phyloP scores from a whole-genome alignment of 53 echinoderm and acorn worm genomes.

The Glandiceps talaboti region DNA sequence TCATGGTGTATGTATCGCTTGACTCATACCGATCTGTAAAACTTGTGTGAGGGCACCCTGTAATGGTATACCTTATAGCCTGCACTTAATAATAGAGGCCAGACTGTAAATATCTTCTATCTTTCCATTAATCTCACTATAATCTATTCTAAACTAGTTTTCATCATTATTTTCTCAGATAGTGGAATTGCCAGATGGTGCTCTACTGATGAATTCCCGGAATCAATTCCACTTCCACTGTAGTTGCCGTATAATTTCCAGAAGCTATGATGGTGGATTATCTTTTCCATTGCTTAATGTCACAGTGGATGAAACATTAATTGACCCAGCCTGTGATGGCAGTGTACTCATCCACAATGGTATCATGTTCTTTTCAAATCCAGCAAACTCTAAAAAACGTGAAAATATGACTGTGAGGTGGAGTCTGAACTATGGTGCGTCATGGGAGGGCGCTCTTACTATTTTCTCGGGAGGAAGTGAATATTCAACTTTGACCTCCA shows the following conservation, averaged over 20 bases:
- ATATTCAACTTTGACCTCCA: constrained; percentile 50
- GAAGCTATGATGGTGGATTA: constrained; percentile 55
- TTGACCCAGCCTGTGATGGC: constrained; percentile 54
- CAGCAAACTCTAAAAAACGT: constrained; percentile 21
- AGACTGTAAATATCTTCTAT: no score
- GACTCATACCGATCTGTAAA: no score
- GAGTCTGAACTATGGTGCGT: constrained; percentile 41
- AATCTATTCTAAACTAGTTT: no score
- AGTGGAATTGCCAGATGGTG: constrained; percentile 61
- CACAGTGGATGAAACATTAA: constrained; percentile 27
- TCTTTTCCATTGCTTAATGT: constrained; percentile 36
- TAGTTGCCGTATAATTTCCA: constrained; percentile 44
- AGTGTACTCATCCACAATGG: constrained; percentile 35
- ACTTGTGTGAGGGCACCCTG: no score
- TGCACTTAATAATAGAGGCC: no score
- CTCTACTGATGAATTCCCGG: constrained; percentile 43
- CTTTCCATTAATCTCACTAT: no score
- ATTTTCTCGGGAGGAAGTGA: constrained; percentile 45
- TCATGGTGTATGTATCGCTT: no score
- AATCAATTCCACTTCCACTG: constrained; percentile 56
- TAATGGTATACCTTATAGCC: no score
- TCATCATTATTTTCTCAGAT: constrained; percentile 21
- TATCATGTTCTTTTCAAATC: constrained; percentile 53
- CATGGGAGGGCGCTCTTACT: constrained; percentile 41
- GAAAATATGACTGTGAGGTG: constrained; percentile 57